Percentiles rank a stretch among this genome's conserved stretches.
Evolutionary conservation across 2,888 invertebrate species (phyloP).

Genomic region (Harpagoxenus sublaevis): DNA sequence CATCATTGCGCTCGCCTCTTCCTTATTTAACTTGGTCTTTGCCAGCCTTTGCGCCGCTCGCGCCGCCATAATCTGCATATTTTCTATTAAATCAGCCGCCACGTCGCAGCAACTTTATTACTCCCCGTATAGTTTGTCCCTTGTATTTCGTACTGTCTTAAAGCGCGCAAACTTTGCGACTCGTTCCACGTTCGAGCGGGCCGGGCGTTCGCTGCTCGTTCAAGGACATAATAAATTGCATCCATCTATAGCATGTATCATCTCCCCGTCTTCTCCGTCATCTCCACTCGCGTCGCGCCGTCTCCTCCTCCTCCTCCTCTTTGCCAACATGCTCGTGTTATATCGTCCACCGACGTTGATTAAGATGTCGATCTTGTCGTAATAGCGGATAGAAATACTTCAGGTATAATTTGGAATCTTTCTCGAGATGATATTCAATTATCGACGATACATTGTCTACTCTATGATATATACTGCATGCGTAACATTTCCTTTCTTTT

Average conservation of each 20-base stretch:
- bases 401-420: not conserved
- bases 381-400: conserved; percentile 19
- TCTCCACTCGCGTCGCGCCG: conserved; percentile 36
- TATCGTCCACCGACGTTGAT: conserved; percentile 51
- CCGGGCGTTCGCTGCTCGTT: conserved; percentile 44
- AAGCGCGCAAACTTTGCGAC: conserved; percentile 43
- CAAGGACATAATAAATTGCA: conserved; percentile 60
- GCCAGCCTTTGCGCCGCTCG: conserved; percentile 35
- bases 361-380: conserved; percentile 60
- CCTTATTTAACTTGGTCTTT: conserved; percentile 50
- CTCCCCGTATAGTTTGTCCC: conserved; percentile 55
- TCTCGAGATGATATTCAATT: not conserved
- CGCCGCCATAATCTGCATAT: conserved; percentile 59
- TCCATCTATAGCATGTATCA: conserved; percentile 49
- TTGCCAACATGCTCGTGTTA: conserved; percentile 13
- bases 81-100: conserved; percentile 51
- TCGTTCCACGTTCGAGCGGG: conserved; percentile 50
- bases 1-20: conserved; percentile 36
- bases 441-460: not conserved
- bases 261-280: conserved; percentile 45
- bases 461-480: not conserved
- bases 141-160: conserved; percentile 49
- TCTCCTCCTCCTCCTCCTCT: not conserved
- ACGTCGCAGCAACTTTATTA: conserved; percentile 57
- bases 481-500: conserved; percentile 8